These are phyloP conservation scores for Dasypus novemcinctus DNA, from an alignment of 2,113 vertebrate genomes.

Conservation along the genomic window DNA sequence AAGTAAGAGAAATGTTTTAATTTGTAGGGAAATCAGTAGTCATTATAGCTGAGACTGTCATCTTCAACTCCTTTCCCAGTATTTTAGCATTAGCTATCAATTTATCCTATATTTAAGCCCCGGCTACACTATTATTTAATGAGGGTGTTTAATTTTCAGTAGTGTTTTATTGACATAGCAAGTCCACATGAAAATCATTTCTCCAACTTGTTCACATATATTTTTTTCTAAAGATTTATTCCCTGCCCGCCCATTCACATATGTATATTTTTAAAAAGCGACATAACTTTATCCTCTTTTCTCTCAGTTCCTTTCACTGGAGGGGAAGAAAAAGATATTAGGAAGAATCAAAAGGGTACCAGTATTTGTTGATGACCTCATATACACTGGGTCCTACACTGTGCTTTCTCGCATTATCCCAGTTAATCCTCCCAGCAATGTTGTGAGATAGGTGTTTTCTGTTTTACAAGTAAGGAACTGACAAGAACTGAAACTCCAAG, in stretches of 20 bases:
- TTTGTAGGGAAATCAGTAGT: background rate
- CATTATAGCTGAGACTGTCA: background rate
- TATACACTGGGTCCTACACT: background rate
- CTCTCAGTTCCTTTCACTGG: background rate
- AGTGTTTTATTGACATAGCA: background rate
- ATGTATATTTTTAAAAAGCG: too few relatives aligned
- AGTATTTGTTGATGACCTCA: background rate
- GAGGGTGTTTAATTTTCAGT: background rate
- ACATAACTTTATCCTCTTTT: background rate
- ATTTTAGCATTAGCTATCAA: background rate
- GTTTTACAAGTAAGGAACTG: background rate
- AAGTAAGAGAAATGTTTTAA: constrained; percentile 12
- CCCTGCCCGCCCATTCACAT: too few relatives aligned
- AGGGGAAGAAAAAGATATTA: background rate
- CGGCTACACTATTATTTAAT: background rate
- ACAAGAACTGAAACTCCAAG: background rate
- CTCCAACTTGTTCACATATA: background rate
- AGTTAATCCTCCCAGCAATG: background rate
- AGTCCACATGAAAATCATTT: background rate
- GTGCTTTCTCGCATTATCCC: background rate
- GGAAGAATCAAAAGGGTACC: background rate
- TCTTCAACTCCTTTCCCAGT: background rate
- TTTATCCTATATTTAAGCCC: background rate
- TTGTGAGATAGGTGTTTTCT: background rate
- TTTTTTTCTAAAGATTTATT: too few relatives aligned